phyloP scores from a whole-genome alignment of 2,113 vertebrate species.

The Hystrix brachyura region DNA sequence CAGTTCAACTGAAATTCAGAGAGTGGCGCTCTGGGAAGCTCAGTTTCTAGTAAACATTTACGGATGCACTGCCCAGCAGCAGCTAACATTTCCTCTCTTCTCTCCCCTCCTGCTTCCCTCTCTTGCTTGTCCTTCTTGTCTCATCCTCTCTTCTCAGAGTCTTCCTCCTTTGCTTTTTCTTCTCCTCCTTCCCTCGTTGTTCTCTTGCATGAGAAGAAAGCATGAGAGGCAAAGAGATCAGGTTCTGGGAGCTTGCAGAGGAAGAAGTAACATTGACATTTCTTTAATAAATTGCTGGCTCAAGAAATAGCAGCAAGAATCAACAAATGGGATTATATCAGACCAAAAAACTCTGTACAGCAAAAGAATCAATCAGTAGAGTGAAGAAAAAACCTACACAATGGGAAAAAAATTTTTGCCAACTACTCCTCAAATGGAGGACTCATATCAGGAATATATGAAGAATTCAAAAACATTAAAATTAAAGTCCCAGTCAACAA shows the following conservation, averaged over 20 bases:
- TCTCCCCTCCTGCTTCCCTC: too few relatives aligned
- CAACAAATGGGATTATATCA: not conserved
- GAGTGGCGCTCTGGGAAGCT: too few relatives aligned
- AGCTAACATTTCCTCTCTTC: not conserved
- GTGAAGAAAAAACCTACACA: not conserved
- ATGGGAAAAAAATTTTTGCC: not conserved
- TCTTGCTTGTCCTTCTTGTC: fast-evolving
- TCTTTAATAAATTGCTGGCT: conserved; percentile 48
- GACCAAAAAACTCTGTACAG: not conserved
- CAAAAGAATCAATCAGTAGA: not conserved
- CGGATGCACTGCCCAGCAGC: not conserved
- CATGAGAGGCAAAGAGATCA: not conserved
- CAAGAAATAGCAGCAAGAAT: not conserved
- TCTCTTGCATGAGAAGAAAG: not conserved
- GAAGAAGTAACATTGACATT: not conserved
- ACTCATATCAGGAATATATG: not conserved
- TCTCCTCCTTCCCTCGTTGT: not conserved
- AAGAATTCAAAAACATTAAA: not conserved
- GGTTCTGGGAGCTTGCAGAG: not conserved
- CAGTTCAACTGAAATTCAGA: not conserved
- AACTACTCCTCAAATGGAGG: not conserved
- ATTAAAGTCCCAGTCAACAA: not conserved
- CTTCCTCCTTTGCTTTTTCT: not conserved
- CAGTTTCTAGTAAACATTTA: not conserved
- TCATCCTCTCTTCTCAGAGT: not conserved